phyloP scores from a whole-genome alignment of 35 echinoderm and acorn worm species.

The Ophiothrix spiculata region DNA sequence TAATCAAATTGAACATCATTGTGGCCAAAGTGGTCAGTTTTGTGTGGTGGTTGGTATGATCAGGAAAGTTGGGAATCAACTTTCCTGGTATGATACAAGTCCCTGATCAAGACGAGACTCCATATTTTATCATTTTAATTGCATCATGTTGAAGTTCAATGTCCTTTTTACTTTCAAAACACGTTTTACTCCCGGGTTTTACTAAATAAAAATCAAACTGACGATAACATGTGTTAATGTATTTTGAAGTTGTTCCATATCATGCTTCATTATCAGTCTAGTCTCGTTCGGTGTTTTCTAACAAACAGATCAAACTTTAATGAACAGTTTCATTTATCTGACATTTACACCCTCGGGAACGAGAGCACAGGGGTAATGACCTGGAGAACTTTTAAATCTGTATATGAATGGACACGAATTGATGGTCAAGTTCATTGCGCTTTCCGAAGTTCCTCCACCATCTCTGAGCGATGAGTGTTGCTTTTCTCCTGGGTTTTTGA shows the following conservation, averaged over 20 bases:
- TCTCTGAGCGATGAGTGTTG: background rate
- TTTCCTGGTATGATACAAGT: too few species aligned
- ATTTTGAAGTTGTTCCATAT: background rate
- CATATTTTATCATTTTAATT: too few species aligned
- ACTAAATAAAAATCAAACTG: too few species aligned
- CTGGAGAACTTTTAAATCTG: background rate
- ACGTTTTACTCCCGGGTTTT: too few species aligned
- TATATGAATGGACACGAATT: background rate
- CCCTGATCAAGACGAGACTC: too few species aligned
- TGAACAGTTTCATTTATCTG: background rate
- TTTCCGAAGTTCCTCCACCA: background rate
- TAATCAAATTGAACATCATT: too few species aligned
- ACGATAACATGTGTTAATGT: background rate
- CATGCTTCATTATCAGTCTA: background rate
- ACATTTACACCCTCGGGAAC: background rate
- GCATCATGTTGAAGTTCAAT: too few species aligned
- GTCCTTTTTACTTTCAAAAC: too few species aligned
- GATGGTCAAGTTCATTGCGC: background rate
- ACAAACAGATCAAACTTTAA: background rate
- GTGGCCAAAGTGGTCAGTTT: too few species aligned
- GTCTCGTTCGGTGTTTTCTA: background rate
- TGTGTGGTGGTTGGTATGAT: too few species aligned
- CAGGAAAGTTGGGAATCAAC: too few species aligned
- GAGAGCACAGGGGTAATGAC: constrained; percentile 2
- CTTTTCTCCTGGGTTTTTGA: background rate